Evolutionary conservation across 2,113 vertebrate species (phyloP).

Genomic region (Diadophis punctatus): DNA sequence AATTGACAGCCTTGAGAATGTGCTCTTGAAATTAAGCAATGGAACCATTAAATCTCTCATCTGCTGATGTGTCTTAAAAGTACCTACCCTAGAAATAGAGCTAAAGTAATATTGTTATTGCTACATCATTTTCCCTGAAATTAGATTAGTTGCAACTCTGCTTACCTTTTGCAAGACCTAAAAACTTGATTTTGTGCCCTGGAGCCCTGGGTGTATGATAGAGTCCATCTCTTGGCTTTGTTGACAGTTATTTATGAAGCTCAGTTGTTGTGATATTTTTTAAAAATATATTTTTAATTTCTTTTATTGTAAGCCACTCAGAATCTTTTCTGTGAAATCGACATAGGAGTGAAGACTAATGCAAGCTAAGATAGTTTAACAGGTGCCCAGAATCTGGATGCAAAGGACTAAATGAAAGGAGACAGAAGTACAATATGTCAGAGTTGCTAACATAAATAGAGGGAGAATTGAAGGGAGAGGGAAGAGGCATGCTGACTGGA

Average conservation of each 20-base stretch:
- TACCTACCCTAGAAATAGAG: background rate
- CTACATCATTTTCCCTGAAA: background rate
- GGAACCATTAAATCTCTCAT: background rate
- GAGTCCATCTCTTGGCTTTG: background rate
- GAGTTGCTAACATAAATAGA: background rate
- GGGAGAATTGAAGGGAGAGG: background rate
- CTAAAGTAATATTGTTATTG: background rate
- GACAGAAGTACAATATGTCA: background rate
- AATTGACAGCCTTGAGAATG: conserved; percentile 4
- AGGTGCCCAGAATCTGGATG: background rate
- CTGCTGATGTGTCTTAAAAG: background rate
- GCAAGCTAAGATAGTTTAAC: background rate
- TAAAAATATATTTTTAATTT: too few relatives aligned
- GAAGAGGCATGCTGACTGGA: background rate
- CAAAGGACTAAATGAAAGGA: background rate
- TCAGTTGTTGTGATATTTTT: background rate
- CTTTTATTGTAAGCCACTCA: too few relatives aligned
- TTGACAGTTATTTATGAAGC: background rate
- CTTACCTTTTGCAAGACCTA: background rate
- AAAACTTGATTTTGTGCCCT: background rate
- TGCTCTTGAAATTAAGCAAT: background rate
- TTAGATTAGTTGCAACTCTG: background rate
- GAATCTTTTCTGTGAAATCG: background rate
- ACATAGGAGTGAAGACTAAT: background rate
- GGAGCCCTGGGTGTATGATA: background rate